These are phyloP conservation scores for Orchestes rusci DNA, from an alignment of 2,888 invertebrate genomes.

Conservation along the genomic window DNA sequence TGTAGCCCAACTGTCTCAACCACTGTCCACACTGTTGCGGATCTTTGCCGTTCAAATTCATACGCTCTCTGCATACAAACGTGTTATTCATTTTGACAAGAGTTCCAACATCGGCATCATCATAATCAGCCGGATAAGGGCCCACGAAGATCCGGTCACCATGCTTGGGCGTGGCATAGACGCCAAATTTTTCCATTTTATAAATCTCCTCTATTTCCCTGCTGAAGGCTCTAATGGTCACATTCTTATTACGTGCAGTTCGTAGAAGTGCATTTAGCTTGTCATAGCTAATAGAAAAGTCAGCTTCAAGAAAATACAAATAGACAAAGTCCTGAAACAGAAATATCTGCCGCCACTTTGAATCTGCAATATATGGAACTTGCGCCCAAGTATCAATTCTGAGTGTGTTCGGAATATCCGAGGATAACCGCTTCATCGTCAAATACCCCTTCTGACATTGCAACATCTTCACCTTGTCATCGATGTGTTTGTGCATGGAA, in stretches of 20 bases:
- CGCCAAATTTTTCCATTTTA: constrained; percentile 31
- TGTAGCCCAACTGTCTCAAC: constrained; percentile 25
- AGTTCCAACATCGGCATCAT: constrained; percentile 37
- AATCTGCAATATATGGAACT: no score
- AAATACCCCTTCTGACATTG: no score
- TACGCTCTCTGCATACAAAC: constrained; percentile 33
- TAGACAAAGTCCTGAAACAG: constrained; percentile 50
- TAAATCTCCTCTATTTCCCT: not conserved
- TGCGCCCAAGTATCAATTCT: no score
- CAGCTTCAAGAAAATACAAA: constrained; percentile 47
- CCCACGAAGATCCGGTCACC: constrained; percentile 40
- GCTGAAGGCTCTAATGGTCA: constrained; percentile 16
- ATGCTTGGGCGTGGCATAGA: constrained; percentile 38
- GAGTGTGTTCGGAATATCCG: no score
- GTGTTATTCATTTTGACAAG: constrained; percentile 35
- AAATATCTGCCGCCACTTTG: constrained; percentile 50
- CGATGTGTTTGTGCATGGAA: no score
- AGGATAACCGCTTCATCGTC: no score
- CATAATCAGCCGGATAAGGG: constrained; percentile 33
- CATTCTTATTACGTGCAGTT: constrained; percentile 29
- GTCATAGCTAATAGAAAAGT: constrained; percentile 50
- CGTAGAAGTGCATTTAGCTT: constrained; percentile 48
- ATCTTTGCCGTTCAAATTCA: constrained; percentile 32
- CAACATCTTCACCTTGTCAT: no score
- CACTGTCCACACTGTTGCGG: constrained; percentile 27